A percentile compares a stretch with the other conserved stretches of the same genome.
Conservation (phyloP, 2,888 invertebrate genomes). For the Keiferia lycopersicella region DNA sequence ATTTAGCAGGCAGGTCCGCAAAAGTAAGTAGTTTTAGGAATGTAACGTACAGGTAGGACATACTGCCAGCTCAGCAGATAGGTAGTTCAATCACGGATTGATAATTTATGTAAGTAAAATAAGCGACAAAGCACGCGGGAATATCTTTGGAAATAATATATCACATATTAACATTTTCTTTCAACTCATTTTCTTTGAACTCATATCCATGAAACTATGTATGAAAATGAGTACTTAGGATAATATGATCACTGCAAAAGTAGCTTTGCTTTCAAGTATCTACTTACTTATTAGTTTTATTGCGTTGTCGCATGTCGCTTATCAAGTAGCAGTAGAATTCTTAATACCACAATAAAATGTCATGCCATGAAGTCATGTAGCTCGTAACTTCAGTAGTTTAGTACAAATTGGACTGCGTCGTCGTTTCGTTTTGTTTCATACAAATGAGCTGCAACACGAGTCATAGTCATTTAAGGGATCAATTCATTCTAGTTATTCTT, state of each 20-base stretch:
- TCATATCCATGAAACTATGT: no score
- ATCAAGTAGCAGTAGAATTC: not conserved
- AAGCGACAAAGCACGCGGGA: no score
- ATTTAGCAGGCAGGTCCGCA: not conserved
- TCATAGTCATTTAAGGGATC: not conserved
- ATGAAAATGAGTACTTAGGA: no score
- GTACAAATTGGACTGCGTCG: not conserved
- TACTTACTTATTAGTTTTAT: not conserved
- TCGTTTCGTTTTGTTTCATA: conserved; percentile 9
- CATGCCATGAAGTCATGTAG: not conserved
- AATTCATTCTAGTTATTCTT: not conserved
- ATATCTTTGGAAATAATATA: no score
- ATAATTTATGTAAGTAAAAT: no score
- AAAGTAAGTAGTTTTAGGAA: not conserved
- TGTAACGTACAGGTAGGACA: no score
- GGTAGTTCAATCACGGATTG: no score
- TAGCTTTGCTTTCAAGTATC: not conserved
- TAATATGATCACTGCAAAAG: no score
- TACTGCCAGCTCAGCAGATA: no score
- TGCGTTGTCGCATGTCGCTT: conserved; percentile 3
- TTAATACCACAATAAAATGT: not conserved
- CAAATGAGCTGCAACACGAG: not conserved
- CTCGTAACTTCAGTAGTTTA: conserved; percentile 9
- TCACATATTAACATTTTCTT: no score
- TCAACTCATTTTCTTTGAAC: no score